A percentile compares a stretch with the other conserved stretches of the same genome.
phyloP scores from a whole-genome alignment of 2,888 invertebrate species.

The Tetheella fluctuosa region DNA sequence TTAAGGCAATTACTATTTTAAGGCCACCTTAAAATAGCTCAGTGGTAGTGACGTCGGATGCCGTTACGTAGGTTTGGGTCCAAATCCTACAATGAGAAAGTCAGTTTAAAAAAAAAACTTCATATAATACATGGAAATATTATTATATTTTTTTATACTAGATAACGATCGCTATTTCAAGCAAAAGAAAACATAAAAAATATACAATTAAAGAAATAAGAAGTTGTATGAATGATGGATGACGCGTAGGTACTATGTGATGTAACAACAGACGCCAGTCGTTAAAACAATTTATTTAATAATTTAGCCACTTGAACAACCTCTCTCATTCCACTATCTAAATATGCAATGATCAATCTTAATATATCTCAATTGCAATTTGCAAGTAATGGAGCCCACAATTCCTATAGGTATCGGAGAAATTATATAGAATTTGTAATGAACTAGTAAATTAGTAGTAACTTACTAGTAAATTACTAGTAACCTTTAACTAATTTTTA shows the following conservation, averaged over 20 bases:
- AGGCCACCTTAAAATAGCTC: too few relatives aligned
- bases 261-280: neutral
- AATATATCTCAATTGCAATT: too few relatives aligned
- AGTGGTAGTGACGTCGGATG: too few relatives aligned
- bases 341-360: neutral
- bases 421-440: neutral
- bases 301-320: neutral
- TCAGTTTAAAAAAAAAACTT: too few relatives aligned
- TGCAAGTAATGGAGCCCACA: neutral
- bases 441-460: too few relatives aligned
- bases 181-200: neutral
- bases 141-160: neutral
- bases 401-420: neutral
- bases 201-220: neutral
- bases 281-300: neutral
- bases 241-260: neutral
- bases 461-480: too few relatives aligned
- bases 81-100: too few relatives aligned
- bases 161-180: too few relatives aligned
- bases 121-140: too few relatives aligned
- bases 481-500: conserved; percentile 14
- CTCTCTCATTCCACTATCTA: neutral
- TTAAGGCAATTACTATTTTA: too few relatives aligned
- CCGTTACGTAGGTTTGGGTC: too few relatives aligned
- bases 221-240: neutral